Evolutionary conservation across 2,113 vertebrate genomes (phyloP), one percentile per base, ranked within the genome.

Genomic region (Cichladusa arquata): DNA sequence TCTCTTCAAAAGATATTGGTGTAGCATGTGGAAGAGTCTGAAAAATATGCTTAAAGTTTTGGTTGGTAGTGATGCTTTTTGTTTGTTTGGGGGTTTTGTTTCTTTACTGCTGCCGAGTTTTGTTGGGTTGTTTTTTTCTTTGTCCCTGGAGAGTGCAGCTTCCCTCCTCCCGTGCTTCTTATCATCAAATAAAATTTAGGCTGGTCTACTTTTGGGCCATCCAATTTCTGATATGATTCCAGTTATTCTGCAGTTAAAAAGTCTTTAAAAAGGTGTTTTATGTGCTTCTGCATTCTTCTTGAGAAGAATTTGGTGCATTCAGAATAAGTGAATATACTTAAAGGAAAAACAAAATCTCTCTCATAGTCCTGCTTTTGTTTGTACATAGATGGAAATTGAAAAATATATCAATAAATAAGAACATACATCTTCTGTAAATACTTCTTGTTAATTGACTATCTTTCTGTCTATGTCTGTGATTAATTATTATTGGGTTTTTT

Each of bases 1-100:
- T 86, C 81, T 79, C 53, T 95, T 96, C 61, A 96, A 96, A 97
- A 92, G 25, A 91, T 91, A 86, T 31, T 76, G 38, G 42, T 77
- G 24, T 71, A 85, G 5, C 56, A 82, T 82, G 56, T 89, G 71
- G 44, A 92, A 64, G 31, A 93, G 25, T 80, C 44, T 93, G 77
- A 95, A 94, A 93, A 96, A 80, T 87, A 90, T 51, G 8, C 16
- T 71, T 83, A 86, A 90, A 70, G 36, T 28, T 84, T 77, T 72
- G 83, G 24, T 16, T 66, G 8, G 1, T 54, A 17, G 3, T 33
- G 6, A 11, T 23, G 6, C 0, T 47, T 74, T 54, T 54, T 42
- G 12, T 44, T 83, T 54, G 4, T n/a, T 86, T 70, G 19, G 2
- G 14, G 1, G 1, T 20, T 28, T 31, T n/a, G 1, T 50, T 79